Conservation (phyloP, 2,797 vertebrate species). For the Limosa lapponica region DNA sequence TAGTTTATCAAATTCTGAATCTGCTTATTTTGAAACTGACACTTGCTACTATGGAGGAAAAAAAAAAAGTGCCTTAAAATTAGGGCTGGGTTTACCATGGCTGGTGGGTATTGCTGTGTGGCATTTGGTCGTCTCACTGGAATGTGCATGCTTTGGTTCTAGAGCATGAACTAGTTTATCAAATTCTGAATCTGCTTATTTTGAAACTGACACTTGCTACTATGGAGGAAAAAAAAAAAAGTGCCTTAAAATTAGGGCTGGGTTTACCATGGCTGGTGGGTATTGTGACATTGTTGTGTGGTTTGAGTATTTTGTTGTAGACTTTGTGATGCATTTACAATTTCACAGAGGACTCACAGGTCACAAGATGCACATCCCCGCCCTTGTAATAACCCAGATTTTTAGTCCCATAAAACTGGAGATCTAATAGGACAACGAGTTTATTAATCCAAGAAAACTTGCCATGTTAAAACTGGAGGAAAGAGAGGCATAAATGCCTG, state of each 20-base stretch:
- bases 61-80: too few species aligned
- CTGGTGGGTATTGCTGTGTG: too few species aligned
- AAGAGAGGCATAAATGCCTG: not conserved
- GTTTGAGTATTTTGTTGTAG: not conserved
- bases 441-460: not conserved
- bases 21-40: not conserved
- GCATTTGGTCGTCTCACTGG: not conserved
- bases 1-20: not conserved
- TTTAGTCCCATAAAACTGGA: not conserved
- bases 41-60: not conserved
- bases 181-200: not conserved
- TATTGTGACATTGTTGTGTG: not conserved
- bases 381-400: not conserved
- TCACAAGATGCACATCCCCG: not conserved
- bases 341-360: fast-evolving
- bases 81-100: too few species aligned
- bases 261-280: not conserved
- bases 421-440: not conserved
- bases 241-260: not conserved
- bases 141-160: not conserved
- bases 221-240: not conserved
- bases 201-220: not conserved
- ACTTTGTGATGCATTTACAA: not conserved
- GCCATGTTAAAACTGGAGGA: not conserved
- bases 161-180: not conserved